Percentiles rank a stretch among this genome's conserved stretches.
Evolutionary conservation across 2,797 vertebrate genomes (phyloP).

Genomic region (Ispidina lecontei): DNA sequence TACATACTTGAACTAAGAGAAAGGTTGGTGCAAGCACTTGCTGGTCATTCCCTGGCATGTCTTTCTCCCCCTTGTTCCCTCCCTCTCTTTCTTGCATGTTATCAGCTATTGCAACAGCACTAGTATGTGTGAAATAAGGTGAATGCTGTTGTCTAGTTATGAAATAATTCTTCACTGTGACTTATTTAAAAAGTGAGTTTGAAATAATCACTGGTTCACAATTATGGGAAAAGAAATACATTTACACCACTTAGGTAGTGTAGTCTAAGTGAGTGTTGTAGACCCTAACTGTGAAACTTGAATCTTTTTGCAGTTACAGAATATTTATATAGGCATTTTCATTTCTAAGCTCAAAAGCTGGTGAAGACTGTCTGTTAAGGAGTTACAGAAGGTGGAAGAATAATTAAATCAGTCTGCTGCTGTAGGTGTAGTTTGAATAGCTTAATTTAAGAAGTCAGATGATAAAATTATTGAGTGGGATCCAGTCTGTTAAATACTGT

Average conservation of each 20-base stretch:
- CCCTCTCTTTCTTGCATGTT: neutral
- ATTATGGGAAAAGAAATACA: neutral
- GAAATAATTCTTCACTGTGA: neutral
- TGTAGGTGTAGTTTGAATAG: neutral
- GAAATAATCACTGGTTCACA: neutral
- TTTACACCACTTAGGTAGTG: neutral
- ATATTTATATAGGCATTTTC: neutral
- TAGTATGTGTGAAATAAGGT: constrained; percentile 25
- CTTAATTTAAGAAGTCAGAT: neutral
- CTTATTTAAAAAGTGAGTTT: neutral
- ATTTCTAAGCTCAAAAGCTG: neutral
- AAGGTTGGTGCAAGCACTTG: constrained; percentile 72
- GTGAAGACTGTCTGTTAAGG: neutral
- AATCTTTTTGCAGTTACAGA: neutral
- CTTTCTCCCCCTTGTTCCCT: neutral
- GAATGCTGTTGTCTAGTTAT: neutral
- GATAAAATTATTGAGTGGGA: neutral
- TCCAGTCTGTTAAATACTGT: neutral
- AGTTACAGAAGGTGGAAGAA: neutral
- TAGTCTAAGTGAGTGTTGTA: neutral
- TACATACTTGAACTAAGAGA: constrained; percentile 63
- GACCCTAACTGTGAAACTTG: neutral
- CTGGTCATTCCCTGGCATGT: constrained; percentile 10
- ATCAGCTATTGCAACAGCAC: constrained; percentile 39
- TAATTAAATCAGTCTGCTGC: neutral